Evolutionary conservation across 2,888 invertebrate species (phyloP), one percentile per base, ranked within the genome.

Genomic region (Ochlodes sylvanus): DNA sequence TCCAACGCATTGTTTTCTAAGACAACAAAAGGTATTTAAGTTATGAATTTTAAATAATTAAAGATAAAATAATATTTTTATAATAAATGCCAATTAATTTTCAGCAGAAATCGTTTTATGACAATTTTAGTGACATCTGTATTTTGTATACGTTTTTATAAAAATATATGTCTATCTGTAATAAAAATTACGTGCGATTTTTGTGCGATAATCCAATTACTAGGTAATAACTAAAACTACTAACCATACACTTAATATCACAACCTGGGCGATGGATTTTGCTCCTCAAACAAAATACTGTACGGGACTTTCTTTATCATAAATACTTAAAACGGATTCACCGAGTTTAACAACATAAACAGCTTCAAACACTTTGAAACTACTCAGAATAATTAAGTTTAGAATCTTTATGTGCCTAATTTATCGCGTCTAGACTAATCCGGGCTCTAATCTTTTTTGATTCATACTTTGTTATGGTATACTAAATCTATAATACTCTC

Each of bases 181-280:
- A 34, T 5, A 38, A 38, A 10, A 38, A 38, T 2, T 38, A 38
- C 12, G 12, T 12, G 2, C 38, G 38, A 10, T 12, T 12, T 27
- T 50, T 50, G 50, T 50, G 50, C 50, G 7, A 12, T 32, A 4
- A 63, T 66, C 54, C 54, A 68, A 50, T 50, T 12, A 50, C 12
- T 42, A n/a, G n/a, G n/a, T n/a, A 56, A 44, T 60, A 38, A 55
- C 27, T 69, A 47, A 52, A 32, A 57, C 62, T 68, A 63, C 34
- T 63, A 64, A 71, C 52, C 70, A 63, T 77, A 73, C 73, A 76
- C 75, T 73, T 79, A 80, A 80, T 84, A 84, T 85, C 84, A 84
- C 84, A 84, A 80, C 75, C 77, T 77, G 76, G 72, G 54, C 60
- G 21, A 21, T 44, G 27, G 17, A 19, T n/a, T 60, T 66, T 57